Percentiles rank a stretch among this genome's conserved stretches.
Conservation (phyloP, 1,140 invertebrate genomes). For the Rhopalosiphum padi region DNA sequence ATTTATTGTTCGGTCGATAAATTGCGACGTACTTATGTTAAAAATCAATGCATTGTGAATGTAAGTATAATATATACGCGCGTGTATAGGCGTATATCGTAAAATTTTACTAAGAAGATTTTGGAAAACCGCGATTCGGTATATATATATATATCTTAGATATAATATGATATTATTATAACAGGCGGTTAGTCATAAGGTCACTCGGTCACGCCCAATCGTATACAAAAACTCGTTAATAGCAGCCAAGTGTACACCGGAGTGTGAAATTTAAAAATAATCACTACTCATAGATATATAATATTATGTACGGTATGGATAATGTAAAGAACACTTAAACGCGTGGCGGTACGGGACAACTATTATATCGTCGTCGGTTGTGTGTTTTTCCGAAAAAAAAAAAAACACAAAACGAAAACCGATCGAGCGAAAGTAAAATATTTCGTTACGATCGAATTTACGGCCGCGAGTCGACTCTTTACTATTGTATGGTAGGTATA, state of each 20-base stretch:
- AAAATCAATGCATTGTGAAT: too few relatives aligned
- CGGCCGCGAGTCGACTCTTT: too few relatives aligned
- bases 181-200: background rate
- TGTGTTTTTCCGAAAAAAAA: background rate
- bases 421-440: background rate
- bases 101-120: background rate
- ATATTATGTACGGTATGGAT: background rate
- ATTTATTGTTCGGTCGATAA: background rate
- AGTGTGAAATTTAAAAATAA: constrained; percentile 20
- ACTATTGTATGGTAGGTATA: too few relatives aligned
- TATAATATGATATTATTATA: background rate
- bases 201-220: constrained; percentile 16
- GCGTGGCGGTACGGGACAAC: background rate
- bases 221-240: background rate
- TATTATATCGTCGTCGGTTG: background rate
- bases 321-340: background rate
- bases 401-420: background rate
- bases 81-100: background rate
- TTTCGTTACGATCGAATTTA: background rate
- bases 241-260: background rate
- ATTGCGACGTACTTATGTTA: too few relatives aligned
- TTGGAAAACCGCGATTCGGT: background rate
- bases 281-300: background rate
- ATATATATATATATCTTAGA: background rate
- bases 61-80: too few relatives aligned